Base-by-base conservation (phyloP, 1,140 invertebrate species). In the Probaryconus sp. region DNA sequence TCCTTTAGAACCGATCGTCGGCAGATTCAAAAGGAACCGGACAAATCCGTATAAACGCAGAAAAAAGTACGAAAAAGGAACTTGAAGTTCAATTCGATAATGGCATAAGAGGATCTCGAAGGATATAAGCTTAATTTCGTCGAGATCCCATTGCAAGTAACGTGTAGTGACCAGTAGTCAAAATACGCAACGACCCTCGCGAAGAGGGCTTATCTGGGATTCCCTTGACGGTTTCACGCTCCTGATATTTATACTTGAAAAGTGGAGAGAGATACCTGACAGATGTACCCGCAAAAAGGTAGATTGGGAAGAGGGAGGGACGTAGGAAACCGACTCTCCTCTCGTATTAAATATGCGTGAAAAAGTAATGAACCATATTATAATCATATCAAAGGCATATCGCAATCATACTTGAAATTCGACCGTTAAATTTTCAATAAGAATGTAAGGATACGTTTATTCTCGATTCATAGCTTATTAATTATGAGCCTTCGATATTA, bases 81-180 rank as follows among this genome's bases (percentile, higher is more conserved):
- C 47, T 43, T 42, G 37, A 60, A 68, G 64, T 53, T 45, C 50
- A 50, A 67, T 64, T 79, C 70, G 77, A 79, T 79, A 77, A 77
- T 77, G 50, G 55, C 70, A 50, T 79, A 79, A 79, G 78, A 76
- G 78, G 78, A 79, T 79, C 73, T 35, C 28, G 28, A 11, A 17
- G 61, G 65, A 79, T 70, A 71, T 64, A 61, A 48, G 76, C 73
- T 73, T 78, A 79, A 76, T 79, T 79, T 79, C 53, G 50, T 20
- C 9, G 55, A 61, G 43, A 63, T 43, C 50, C 47, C 35, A 67
- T 50, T 40, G 26, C 38, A 43, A 38, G 21, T 45, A 45, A 60
- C 55, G 55, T 43, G 47, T 43, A 11, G 51, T 63, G 58, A 58
- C 65, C 40, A 38, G 47, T 71, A 63, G 55, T 50, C 50, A 30